These are phyloP conservation scores for Caenorhabditis sp. DNA, from an alignment of 2,888 invertebrate species.

Conservation along the genomic window DNA sequence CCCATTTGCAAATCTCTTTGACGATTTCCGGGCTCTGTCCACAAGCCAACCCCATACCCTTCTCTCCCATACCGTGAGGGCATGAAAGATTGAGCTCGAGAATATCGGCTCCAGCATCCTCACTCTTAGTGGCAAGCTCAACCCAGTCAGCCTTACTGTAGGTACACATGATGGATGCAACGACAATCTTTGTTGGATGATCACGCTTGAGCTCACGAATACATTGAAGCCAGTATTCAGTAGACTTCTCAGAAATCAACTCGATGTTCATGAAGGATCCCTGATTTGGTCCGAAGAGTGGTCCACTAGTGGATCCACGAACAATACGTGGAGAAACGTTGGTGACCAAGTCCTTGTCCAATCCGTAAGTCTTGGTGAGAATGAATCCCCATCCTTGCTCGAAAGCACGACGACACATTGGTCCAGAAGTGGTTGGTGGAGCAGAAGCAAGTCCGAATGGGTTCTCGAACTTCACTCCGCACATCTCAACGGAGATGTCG, in stretches of 20 bases:
- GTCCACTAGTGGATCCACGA: slow-evolving; percentile 93
- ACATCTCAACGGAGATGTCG: slow-evolving; percentile 94
- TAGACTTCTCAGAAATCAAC: slow-evolving; percentile 96
- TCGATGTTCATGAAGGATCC: slow-evolving; percentile 97
- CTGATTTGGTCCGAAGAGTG: slow-evolving; percentile 91
- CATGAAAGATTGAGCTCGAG: slow-evolving; percentile 97
- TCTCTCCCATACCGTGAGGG: slow-evolving; percentile 93
- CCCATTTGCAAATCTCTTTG: slow-evolving; percentile 93
- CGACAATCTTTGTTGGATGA: slow-evolving; percentile 87
- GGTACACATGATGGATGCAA: slow-evolving; percentile 82
- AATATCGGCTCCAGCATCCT: slow-evolving; percentile 92
- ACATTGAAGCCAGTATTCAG: slow-evolving; percentile 93
- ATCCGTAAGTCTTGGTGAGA: slow-evolving; percentile 96
- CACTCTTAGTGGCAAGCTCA: slow-evolving; percentile 89
- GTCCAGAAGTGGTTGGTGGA: slow-evolving; percentile 92
- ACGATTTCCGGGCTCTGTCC: slow-evolving; percentile 95
- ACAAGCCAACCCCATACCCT: slow-evolving; percentile 96
- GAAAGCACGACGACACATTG: slow-evolving; percentile 95
- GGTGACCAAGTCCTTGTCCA: slow-evolving; percentile 96
- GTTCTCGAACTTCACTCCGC: slow-evolving; percentile 95
- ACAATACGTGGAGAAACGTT: slow-evolving; percentile 98
- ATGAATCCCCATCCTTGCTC: slow-evolving; percentile 97
- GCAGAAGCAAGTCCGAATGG: slow-evolving; percentile 98
- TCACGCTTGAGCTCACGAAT: slow-evolving; percentile 90
- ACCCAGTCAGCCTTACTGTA: slow-evolving; percentile 89